Conservation (phyloP, 2,797 vertebrate genomes). For the Nyctibius grandis region DNA sequence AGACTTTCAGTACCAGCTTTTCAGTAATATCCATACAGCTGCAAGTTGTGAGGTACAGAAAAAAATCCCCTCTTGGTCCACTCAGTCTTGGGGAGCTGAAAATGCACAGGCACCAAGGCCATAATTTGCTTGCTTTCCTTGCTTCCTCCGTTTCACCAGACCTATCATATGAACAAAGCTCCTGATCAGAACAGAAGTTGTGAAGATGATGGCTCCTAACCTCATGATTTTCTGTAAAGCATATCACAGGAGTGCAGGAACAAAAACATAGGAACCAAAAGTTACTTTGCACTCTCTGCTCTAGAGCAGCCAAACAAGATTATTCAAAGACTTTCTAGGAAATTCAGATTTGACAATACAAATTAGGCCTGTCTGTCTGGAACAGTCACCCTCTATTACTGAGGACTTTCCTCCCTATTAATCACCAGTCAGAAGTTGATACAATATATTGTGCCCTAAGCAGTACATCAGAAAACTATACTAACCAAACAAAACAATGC, state of each 20-base stretch:
- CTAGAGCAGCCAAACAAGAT: not conserved
- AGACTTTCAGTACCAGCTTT: not conserved
- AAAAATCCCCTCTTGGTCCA: rapidly evolving
- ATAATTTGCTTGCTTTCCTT: not conserved
- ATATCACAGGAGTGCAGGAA: not conserved
- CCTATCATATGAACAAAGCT: not conserved
- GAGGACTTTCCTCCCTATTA: not conserved
- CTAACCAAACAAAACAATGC: not conserved
- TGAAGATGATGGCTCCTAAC: not conserved
- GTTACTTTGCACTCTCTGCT: not conserved
- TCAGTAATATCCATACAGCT: not conserved
- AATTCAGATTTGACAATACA: not conserved
- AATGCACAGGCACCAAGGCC: not conserved
- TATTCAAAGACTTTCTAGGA: not conserved
- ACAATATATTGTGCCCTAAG: not conserved
- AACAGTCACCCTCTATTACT: not conserved
- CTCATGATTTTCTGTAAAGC: not conserved
- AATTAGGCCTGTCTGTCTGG: not conserved
- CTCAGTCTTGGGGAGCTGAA: not conserved
- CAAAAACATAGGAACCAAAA: not conserved
- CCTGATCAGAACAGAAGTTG: not conserved
- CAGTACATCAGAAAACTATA: not conserved
- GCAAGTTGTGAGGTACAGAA: not conserved
- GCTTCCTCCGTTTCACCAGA: not conserved
- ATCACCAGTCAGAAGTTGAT: not conserved